Conservation (phyloP, 2,888 invertebrate genomes). For the Blastobasis lacticolella region DNA sequence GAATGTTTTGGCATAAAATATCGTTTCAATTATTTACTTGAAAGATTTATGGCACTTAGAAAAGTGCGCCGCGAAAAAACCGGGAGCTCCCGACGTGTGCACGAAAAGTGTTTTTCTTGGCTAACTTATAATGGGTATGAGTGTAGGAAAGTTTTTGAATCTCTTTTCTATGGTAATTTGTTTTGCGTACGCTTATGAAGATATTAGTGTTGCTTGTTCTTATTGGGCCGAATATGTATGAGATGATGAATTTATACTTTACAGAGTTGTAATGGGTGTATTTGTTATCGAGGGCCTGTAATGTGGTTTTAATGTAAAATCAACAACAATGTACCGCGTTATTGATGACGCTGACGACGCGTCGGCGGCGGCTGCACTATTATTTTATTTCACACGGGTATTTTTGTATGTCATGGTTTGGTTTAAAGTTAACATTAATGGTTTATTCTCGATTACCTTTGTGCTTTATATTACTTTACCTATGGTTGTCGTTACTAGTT, state of each 20-base stretch:
- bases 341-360: too few species aligned
- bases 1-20: constrained; percentile 76
- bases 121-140: constrained; percentile 73
- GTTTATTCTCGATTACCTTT: too few species aligned
- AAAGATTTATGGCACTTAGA: constrained; percentile 73
- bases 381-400: too few species aligned
- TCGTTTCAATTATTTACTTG: constrained; percentile 76
- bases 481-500: too few species aligned
- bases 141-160: constrained; percentile 68
- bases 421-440: too few species aligned
- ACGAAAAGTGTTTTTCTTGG: constrained; percentile 73
- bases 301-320: too few species aligned
- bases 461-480: too few species aligned
- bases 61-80: constrained; percentile 73
- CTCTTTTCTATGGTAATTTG: constrained; percentile 74
- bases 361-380: too few species aligned
- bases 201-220: constrained; percentile 47
- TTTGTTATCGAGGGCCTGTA: too few species aligned
- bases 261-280: constrained; percentile 3
- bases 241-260: constrained; percentile 10
- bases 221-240: constrained; percentile 21
- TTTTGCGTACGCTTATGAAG: constrained; percentile 64
- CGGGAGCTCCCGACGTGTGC: constrained; percentile 71
- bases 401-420: too few species aligned
- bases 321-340: too few species aligned